Conservation (phyloP, 2,888 invertebrate genomes). For the Noctuana brunneofusca region DNA sequence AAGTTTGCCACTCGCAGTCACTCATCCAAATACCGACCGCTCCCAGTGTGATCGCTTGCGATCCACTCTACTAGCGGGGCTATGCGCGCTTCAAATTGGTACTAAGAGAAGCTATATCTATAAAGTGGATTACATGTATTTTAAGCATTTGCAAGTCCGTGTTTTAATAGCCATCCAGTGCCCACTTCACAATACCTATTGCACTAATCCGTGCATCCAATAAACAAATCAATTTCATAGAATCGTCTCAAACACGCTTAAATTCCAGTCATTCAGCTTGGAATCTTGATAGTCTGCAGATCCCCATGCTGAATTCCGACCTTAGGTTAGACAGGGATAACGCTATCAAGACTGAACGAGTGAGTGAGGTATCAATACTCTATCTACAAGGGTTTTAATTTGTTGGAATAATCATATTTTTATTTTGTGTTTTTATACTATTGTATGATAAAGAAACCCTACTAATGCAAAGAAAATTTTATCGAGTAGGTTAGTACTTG, state of each 20-base stretch:
- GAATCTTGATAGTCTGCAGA: slow-evolving; percentile 24
- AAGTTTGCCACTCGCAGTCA: no score
- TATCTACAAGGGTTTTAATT: neutral
- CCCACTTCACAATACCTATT: neutral
- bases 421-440: neutral
- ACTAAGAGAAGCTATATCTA: no score
- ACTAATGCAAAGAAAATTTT: no score
- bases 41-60: no score
- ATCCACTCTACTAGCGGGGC: no score
- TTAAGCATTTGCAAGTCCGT: no score
- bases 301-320: slow-evolving; percentile 13
- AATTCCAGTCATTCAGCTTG: slow-evolving; percentile 24
- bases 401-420: neutral
- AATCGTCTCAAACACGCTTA: slow-evolving; percentile 23
- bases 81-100: no score
- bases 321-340: slow-evolving; percentile 7
- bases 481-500: no score
- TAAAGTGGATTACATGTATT: no score
- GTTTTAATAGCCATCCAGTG: no score
- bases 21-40: no score
- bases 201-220: neutral
- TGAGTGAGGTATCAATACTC: neutral
- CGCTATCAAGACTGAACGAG: neutral
- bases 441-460: no score
- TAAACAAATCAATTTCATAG: slow-evolving; percentile 24